Conservation (phyloP, 1,140 invertebrate genomes). For the Cydia fagiglandana region DNA sequence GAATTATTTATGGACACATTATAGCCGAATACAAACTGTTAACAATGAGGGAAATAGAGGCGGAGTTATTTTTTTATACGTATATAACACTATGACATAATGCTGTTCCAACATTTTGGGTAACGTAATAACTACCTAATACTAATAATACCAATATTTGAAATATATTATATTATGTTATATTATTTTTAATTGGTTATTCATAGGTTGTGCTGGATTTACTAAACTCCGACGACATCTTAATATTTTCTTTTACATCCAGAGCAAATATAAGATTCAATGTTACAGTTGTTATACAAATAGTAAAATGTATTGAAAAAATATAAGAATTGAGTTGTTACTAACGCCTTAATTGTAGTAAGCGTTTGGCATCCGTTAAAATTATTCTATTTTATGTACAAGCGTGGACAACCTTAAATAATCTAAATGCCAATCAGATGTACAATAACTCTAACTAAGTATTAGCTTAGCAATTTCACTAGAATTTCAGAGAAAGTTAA, state of each 20-base stretch:
- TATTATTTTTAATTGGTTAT: too few relatives aligned
- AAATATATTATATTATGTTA: too few relatives aligned
- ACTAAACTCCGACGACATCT: too few relatives aligned
- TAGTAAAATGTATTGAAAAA: neutral
- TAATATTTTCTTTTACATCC: neutral
- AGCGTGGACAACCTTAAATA: neutral
- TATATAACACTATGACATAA: too few relatives aligned
- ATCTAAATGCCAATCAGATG: slow-evolving; percentile 27
- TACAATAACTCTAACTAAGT: neutral
- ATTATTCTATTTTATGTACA: slow-evolving; percentile 6
- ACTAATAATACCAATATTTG: too few relatives aligned
- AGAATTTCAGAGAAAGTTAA: too few relatives aligned
- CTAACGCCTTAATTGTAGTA: neutral
- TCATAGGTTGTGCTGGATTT: too few relatives aligned
- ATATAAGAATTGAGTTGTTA: neutral
- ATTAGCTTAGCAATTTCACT: neutral
- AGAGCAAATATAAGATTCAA: neutral
- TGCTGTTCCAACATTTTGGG: too few relatives aligned
- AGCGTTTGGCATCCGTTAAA: slow-evolving; percentile 16
- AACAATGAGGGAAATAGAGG: too few relatives aligned
- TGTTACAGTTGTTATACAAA: neutral
- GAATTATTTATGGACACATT: neutral
- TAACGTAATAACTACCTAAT: too few relatives aligned
- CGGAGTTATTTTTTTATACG: too few relatives aligned
- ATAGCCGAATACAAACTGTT: too few relatives aligned